phyloP scores from a whole-genome alignment of 2,888 invertebrate species.

The Gari tellinella region DNA sequence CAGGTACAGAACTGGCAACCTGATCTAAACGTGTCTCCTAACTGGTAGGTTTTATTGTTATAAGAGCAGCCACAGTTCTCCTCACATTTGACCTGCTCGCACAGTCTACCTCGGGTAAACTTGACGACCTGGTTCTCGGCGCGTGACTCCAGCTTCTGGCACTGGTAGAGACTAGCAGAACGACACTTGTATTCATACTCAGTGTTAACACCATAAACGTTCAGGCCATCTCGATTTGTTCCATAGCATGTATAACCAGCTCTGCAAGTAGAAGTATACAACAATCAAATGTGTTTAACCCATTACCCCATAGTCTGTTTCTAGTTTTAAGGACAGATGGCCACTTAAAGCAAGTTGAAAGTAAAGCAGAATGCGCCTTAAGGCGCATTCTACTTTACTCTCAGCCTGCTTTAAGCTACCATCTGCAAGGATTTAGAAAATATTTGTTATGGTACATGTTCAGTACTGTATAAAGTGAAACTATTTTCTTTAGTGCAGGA shows the following conservation, averaged over 20 bases:
- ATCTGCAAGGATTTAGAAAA: too few relatives aligned
- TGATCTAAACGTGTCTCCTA: slow-evolving; percentile 68
- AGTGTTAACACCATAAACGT: slow-evolving; percentile 72
- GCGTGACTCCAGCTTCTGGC: slow-evolving; percentile 72
- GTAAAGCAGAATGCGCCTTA: too few relatives aligned
- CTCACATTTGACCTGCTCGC: slow-evolving; percentile 75
- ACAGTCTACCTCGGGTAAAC: slow-evolving; percentile 77
- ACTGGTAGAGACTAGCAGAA: slow-evolving; percentile 71
- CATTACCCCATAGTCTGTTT: too few relatives aligned
- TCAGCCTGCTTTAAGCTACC: too few relatives aligned
- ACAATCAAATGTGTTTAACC: too few relatives aligned
- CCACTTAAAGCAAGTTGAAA: too few relatives aligned
- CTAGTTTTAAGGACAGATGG: too few relatives aligned
- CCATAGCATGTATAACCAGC: slow-evolving; percentile 81
- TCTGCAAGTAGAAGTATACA: slow-evolving; percentile 46
- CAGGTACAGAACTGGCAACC: slow-evolving; percentile 78
- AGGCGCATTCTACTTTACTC: too few relatives aligned
- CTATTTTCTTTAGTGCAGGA: too few relatives aligned
- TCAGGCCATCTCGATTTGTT: slow-evolving; percentile 74
- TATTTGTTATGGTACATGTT: too few relatives aligned
- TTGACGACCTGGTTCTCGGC: slow-evolving; percentile 69
- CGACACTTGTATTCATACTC: slow-evolving; percentile 78
- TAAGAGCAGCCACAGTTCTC: slow-evolving; percentile 79
- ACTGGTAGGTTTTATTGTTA: slow-evolving; percentile 69
- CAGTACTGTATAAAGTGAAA: too few relatives aligned